Percentiles rank a stretch among this genome's conserved stretches.
Conservation (phyloP, 1,140 invertebrate genomes). For the Pentalonia nigronervosa region DNA sequence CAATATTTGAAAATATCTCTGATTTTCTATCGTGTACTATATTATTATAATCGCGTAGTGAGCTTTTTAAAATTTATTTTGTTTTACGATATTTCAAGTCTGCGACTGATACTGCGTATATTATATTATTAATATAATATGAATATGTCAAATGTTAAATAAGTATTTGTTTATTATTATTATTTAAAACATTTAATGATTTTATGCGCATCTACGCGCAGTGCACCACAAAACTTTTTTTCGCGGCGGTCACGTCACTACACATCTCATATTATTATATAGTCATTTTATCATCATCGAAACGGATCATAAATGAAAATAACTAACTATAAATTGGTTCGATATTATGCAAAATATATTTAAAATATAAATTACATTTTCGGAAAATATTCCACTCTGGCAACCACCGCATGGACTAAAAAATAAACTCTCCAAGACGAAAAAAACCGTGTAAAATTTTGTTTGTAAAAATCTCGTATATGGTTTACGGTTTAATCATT, state of each 20-base stretch:
- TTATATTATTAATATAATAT: background rate
- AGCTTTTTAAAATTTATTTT: background rate
- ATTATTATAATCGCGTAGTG: background rate
- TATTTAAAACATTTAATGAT: constrained; percentile 11
- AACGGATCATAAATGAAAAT: background rate
- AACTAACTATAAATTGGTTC: background rate
- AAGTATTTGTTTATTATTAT: background rate
- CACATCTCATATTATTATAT: background rate
- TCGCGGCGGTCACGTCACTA: background rate
- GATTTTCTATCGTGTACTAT: background rate
- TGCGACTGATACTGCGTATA: background rate
- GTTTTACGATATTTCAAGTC: background rate
- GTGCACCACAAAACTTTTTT: background rate
- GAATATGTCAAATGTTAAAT: background rate
- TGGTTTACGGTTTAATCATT: background rate
- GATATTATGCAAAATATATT: background rate
- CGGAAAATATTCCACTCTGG: background rate
- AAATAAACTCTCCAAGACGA: background rate
- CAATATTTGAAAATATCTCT: background rate
- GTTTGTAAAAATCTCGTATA: background rate
- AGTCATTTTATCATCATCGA: background rate
- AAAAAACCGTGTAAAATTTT: background rate
- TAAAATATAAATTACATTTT: background rate
- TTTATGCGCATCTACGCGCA: background rate
- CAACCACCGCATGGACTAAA: background rate